Base-by-base conservation (phyloP, 2,113 vertebrate species). In the Triplophysa siluroides region DNA sequence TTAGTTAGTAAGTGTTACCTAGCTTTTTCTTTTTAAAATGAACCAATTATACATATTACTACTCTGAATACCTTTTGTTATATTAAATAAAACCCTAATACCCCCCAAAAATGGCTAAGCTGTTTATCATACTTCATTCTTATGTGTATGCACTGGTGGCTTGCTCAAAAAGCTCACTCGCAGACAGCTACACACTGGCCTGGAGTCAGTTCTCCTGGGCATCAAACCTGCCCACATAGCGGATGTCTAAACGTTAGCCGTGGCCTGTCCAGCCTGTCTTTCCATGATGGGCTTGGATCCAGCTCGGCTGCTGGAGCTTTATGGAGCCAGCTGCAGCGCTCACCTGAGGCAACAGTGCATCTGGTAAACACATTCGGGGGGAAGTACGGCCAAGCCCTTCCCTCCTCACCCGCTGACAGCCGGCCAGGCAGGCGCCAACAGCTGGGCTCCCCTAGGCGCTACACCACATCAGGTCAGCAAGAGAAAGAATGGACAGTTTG, bases 321-420 rank as follows among this genome's bases (percentile, higher is more conserved):
- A 29, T 78, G 62, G 78, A 85, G 87, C 86, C 90, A 92, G 88
- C 83, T 90, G 90, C 64, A 82, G 70, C 8, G 76, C 38, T 85
- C 85, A 90, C 89, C 88, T 86, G 81, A 88, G 89, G 91, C 88
- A 85, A 74, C n/a, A 61, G 77, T 88, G 87, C 90, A 90, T 88
- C 87, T 90, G 89, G 88, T 89, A 88, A 90, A 90, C 87, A 88
- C 77, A 84, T 82, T 78, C 66, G 38, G 26, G 61, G 65, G 50
- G 33, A 73, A 65, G 29, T 29, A 41, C 2, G 8, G 83, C 86
- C 84, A 86, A 75, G 79, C 65, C 80, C 85, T 85, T n/a, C 74
- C 14, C 85, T 83, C 68, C 81, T 83, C 78, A 82, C 83, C 69
- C 82, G 60, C 85, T 86, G 87, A 88, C 79, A 56, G 54, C 26